Conservation (phyloP, 2,113 vertebrate species). For the Clupea harengus region DNA sequence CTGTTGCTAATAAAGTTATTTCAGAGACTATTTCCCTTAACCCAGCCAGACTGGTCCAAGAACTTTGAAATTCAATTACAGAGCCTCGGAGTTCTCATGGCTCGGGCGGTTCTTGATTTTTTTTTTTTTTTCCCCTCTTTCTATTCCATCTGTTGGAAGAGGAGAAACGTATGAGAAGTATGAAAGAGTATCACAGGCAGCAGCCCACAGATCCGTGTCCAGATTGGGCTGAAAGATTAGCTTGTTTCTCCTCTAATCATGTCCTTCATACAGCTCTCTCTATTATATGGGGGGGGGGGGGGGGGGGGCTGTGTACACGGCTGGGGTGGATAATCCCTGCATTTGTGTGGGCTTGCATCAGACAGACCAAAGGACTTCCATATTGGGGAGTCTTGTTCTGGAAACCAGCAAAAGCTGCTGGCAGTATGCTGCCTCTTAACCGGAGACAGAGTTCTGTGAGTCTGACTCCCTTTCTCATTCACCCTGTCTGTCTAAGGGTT, state of each 20-base stretch:
- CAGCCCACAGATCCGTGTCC: constrained; percentile 17
- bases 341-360: constrained; percentile 47
- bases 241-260: constrained; percentile 54
- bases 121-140: neutral
- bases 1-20: constrained; percentile 60
- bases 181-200: constrained; percentile 33
- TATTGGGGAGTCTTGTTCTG: constrained; percentile 49
- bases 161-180: constrained; percentile 30
- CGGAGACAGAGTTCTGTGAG: neutral
- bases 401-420: constrained; percentile 23
- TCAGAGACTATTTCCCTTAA: neutral
- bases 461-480: neutral
- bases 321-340: constrained; percentile 29
- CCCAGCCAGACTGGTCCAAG: constrained; percentile 18
- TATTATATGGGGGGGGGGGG: constrained; percentile 6
- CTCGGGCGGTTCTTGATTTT: constrained; percentile 35
- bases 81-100: constrained; percentile 41
- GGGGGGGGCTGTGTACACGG: constrained; percentile 45
- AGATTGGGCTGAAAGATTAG: constrained; percentile 53
- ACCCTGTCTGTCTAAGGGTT: neutral
- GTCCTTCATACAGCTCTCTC: constrained; percentile 34
- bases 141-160: neutral
- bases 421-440: neutral
- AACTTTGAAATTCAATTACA: constrained; percentile 56
- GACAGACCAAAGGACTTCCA: constrained; percentile 53